Conservation (phyloP, 2,888 invertebrate genomes). For the Lasioglossum pauxillum region DNA sequence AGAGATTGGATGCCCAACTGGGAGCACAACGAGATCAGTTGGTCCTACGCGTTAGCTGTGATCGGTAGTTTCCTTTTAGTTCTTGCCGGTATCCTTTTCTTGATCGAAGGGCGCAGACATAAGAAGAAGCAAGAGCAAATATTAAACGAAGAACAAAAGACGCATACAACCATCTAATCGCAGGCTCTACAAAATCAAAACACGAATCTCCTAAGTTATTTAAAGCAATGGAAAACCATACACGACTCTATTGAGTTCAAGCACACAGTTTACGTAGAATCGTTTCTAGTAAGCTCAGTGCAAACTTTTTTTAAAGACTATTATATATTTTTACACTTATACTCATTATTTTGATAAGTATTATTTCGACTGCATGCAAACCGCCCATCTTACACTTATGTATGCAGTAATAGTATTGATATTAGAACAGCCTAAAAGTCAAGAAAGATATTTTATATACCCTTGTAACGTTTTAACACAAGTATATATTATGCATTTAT, state of each 20-base stretch:
- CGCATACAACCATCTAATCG: slow-evolving; percentile 90
- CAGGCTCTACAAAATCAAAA: background rate
- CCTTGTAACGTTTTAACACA: slow-evolving; percentile 14
- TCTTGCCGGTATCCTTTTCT: slow-evolving; percentile 91
- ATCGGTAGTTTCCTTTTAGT: slow-evolving; percentile 91
- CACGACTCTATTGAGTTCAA: slow-evolving; percentile 16
- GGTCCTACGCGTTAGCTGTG: slow-evolving; percentile 95
- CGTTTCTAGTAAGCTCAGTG: slow-evolving; percentile 21
- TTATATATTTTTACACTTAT: slow-evolving; percentile 50
- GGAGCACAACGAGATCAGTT: slow-evolving; percentile 97
- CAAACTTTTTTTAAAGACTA: slow-evolving; percentile 16
- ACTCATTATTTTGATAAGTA: slow-evolving; percentile 41
- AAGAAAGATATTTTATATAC: slow-evolving; percentile 28
- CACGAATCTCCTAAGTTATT: slow-evolving; percentile 42
- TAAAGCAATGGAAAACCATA: slow-evolving; percentile 30
- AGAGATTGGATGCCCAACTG: slow-evolving; percentile 98
- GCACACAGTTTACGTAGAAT: slow-evolving; percentile 19
- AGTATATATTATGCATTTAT: slow-evolving; percentile 40
- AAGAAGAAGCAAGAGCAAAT: slow-evolving; percentile 90
- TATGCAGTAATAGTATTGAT: slow-evolving; percentile 13
- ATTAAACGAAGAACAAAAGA: slow-evolving; percentile 89
- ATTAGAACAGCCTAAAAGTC: background rate
- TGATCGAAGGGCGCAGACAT: slow-evolving; percentile 93
- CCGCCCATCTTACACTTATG: slow-evolving; percentile 9
- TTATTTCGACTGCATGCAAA: slow-evolving; percentile 37